phyloP scores from a whole-genome alignment of 2,113 vertebrate genomes.

The Ivindomyrus marchei region DNA sequence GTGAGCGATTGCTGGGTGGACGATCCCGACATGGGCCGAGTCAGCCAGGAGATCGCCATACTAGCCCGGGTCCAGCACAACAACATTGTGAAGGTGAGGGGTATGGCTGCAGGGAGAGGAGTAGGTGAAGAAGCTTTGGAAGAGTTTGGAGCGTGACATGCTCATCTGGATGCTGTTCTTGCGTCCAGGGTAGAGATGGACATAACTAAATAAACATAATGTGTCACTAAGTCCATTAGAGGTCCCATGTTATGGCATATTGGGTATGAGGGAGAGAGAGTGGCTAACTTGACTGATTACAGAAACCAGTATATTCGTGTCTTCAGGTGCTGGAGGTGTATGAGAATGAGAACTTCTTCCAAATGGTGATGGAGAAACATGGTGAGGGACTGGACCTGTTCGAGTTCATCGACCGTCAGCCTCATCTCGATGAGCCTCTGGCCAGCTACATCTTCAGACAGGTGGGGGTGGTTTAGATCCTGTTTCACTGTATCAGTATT shows the following conservation, averaged over 20 bases:
- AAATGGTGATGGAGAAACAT: constrained; percentile 94
- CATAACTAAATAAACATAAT: background rate
- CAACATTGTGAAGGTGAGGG: constrained; percentile 77
- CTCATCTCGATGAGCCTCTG: constrained; percentile 78
- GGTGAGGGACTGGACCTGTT: constrained; percentile 87
- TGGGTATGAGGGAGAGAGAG: background rate
- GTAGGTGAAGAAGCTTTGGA: background rate
- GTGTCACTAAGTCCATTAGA: background rate
- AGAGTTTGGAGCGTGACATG: background rate
- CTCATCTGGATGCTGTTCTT: background rate
- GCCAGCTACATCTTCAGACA: constrained; percentile 90
- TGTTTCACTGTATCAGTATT: background rate
- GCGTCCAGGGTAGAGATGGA: background rate
- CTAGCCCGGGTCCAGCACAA: constrained; percentile 73
- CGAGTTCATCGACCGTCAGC: constrained; percentile 84
- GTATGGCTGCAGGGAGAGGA: background rate
- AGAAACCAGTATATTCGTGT: background rate
- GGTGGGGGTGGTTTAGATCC: constrained; percentile 49
- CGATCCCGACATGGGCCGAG: constrained; percentile 72
- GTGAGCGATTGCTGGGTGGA: constrained; percentile 83
- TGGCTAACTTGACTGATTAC: background rate
- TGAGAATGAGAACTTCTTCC: constrained; percentile 84
- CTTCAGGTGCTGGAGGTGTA: constrained; percentile 79
- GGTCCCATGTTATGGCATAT: background rate
- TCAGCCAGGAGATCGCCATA: constrained; percentile 84